Percentiles rank a stretch among this genome's conserved stretches.
Conservation (phyloP, 1,140 invertebrate genomes). For the Marisa cornuarietis region DNA sequence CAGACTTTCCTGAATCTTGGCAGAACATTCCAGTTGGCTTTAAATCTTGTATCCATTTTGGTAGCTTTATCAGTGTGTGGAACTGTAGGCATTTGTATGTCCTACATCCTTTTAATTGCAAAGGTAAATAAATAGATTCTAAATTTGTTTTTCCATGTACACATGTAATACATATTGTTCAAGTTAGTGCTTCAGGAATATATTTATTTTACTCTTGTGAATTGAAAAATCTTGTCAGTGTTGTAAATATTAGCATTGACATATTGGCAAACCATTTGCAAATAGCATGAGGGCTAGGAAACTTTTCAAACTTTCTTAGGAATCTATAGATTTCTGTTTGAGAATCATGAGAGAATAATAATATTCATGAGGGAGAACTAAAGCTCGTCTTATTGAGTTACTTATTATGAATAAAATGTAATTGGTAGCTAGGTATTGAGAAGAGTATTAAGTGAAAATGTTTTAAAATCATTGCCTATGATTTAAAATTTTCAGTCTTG, state of each 20-base stretch:
- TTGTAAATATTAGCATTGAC: not conserved
- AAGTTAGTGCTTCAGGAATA: not conserved
- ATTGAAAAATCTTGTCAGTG: not conserved
- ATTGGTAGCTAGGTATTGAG: no score
- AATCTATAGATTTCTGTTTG: no score
- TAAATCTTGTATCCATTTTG: slow-evolving; percentile 20
- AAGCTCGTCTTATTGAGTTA: no score
- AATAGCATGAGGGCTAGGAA: no score
- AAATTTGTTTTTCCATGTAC: not conserved
- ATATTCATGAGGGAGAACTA: no score
- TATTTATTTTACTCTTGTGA: not conserved
- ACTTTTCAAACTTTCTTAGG: no score
- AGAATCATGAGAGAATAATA: no score
- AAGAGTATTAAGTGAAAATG: no score
- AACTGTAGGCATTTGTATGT: slow-evolving; percentile 30
- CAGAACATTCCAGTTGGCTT: not conserved
- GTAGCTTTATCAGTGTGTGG: slow-evolving; percentile 32
- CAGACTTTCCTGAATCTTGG: slow-evolving; percentile 6
- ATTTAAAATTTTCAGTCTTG: no score
- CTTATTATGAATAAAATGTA: no score
- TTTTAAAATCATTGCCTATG: no score
- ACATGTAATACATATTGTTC: not conserved
- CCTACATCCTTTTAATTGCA: slow-evolving; percentile 25
- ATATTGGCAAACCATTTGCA: no score
- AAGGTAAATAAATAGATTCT: slow-evolving; percentile 25